A percentile compares a stretch with the other conserved stretches of the same genome.
phyloP scores from a whole-genome alignment of 2,888 invertebrate species.

The Brachylomia viminalis region DNA sequence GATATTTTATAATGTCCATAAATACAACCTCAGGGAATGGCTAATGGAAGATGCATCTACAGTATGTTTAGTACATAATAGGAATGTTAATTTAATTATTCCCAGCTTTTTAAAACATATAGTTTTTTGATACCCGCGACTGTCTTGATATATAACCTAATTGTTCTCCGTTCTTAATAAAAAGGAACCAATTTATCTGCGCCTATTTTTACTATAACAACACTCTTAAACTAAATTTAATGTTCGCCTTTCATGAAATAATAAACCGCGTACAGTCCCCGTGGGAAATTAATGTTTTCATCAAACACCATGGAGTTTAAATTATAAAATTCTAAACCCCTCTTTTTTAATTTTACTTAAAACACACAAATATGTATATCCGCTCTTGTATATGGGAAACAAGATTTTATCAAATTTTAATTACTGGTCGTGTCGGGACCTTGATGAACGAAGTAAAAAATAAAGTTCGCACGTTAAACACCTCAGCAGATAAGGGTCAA shows the following conservation, averaged over 20 bases:
- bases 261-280: slow-evolving; percentile 77
- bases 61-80: not conserved
- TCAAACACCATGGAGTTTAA: slow-evolving; percentile 73
- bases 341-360: slow-evolving; percentile 72
- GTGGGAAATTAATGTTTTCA: slow-evolving; percentile 81
- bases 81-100: not conserved
- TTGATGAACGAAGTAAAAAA: slow-evolving; percentile 57
- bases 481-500: slow-evolving; percentile 71
- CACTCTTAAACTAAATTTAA: slow-evolving; percentile 67
- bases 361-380: slow-evolving; percentile 57
- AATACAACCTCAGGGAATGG: not conserved
- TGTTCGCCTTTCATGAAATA: slow-evolving; percentile 74
- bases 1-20: not conserved
- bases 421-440: slow-evolving; percentile 54
- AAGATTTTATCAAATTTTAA: slow-evolving; percentile 67
- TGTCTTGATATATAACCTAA: slow-evolving; percentile 16
- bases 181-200: slow-evolving; percentile 32
- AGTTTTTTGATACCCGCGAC: not conserved
- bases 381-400: slow-evolving; percentile 48
- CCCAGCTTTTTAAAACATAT: not conserved
- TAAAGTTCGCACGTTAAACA: slow-evolving; percentile 71
- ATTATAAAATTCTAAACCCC: slow-evolving; percentile 60
- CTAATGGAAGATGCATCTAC: not conserved
- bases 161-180: slow-evolving; percentile 34
- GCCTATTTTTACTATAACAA: slow-evolving; percentile 52